Conservation (phyloP, 2,797 vertebrate genomes). For the Smutsia temminckii region DNA sequence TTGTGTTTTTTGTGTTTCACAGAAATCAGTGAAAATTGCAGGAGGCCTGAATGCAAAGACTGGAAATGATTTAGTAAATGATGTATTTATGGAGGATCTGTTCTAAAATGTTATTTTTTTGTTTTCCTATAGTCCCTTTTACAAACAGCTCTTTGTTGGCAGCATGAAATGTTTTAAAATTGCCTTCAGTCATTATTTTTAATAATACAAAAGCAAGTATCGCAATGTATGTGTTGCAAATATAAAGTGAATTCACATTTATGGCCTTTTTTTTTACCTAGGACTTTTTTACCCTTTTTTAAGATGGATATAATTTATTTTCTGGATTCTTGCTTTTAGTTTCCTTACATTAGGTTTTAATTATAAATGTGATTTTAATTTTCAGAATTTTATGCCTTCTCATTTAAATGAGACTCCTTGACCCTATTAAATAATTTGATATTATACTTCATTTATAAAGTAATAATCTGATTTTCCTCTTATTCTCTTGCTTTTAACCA, state of each 20-base stretch:
- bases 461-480: not conserved
- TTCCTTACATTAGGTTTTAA: conserved; percentile 8
- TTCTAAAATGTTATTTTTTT: conserved; percentile 29
- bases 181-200: not conserved
- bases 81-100: not conserved
- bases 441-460: not conserved
- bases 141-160: not conserved
- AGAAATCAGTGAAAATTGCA: conserved; percentile 17
- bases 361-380: not conserved
- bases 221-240: not conserved
- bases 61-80: not conserved
- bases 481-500: not conserved
- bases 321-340: not conserved
- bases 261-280: not conserved
- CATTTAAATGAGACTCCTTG: not conserved
- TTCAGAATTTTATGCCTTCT: not conserved
- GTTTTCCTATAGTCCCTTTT: not conserved
- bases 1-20: not conserved
- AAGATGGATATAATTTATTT: not conserved
- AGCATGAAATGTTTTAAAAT: conserved; percentile 39
- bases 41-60: not conserved
- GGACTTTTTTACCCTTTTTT: not conserved
- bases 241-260: not conserved
- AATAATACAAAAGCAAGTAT: not conserved
- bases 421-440: not conserved